Evolutionary conservation across 1,140 invertebrate species (phyloP).

Genomic region (Magallana angulata): DNA sequence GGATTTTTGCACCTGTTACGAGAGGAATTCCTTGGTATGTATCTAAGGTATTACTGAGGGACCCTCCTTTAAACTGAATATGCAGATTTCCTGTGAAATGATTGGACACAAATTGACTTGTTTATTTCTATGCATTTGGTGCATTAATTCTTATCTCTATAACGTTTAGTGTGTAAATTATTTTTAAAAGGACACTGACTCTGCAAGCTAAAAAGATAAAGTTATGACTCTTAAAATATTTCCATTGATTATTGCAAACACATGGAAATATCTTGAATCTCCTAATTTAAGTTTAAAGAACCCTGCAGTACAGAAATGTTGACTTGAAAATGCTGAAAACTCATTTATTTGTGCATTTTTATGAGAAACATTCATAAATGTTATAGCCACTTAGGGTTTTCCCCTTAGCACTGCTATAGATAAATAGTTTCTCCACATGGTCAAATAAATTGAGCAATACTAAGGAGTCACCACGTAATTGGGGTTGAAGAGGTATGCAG

Average conservation of each 20-base stretch:
- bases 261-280: too few relatives aligned
- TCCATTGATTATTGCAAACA: too few relatives aligned
- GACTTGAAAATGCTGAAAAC: not conserved
- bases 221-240: too few relatives aligned
- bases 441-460: constrained; percentile 12
- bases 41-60: not conserved
- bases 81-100: constrained; percentile 24
- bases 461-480: not conserved
- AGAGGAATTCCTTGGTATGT: constrained; percentile 2
- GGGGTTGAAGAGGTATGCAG: constrained; percentile 28
- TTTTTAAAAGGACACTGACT: not conserved
- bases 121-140: not conserved
- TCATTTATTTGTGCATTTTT: not conserved
- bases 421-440: constrained; percentile 13
- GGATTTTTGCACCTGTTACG: not conserved
- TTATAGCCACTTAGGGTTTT: not conserved
- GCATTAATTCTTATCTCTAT: not conserved
- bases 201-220: not conserved
- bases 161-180: not conserved
- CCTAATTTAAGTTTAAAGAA: too few relatives aligned
- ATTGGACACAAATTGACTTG: constrained; percentile 17
- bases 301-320: too few relatives aligned
- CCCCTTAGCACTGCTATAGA: not conserved
- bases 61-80: not conserved
- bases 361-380: constrained; percentile 18